Evolutionary conservation across 1,140 invertebrate species (phyloP).

Genomic region (Drosophila miranda): DNA sequence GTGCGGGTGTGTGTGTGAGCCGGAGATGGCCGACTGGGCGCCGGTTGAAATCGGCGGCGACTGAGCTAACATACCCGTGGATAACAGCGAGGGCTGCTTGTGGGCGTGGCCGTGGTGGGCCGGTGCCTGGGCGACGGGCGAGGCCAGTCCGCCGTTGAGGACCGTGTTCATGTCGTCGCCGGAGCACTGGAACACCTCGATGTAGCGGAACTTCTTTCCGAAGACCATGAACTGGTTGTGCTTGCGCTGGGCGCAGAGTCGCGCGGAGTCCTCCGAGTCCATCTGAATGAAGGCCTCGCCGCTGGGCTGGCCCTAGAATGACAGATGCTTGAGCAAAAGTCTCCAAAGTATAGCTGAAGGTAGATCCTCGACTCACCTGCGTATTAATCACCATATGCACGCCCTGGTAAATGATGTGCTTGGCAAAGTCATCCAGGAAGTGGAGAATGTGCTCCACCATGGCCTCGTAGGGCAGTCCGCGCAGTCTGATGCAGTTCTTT

Average conservation of each 20-base stretch:
- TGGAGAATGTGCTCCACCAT: slow-evolving; percentile 98
- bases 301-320: slow-evolving; percentile 94
- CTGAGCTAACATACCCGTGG: slow-evolving; percentile 82
- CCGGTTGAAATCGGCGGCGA: slow-evolving; percentile 65
- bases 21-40: slow-evolving; percentile 70
- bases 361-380: slow-evolving; percentile 86
- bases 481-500: slow-evolving; percentile 96
- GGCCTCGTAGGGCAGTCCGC: slow-evolving; percentile 97
- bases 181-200: slow-evolving; percentile 96
- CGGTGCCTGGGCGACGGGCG: slow-evolving; percentile 83
- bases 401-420: slow-evolving; percentile 98
- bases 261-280: slow-evolving; percentile 96
- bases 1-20: slow-evolving; percentile 58
- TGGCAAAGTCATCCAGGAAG: slow-evolving; percentile 98
- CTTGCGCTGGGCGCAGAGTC: slow-evolving; percentile 92
- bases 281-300: slow-evolving; percentile 99
- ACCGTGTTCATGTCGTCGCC: slow-evolving; percentile 99
- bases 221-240: slow-evolving; percentile 98
- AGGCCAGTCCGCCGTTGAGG: slow-evolving; percentile 92
- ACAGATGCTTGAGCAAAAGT: not conserved
- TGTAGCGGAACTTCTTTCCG: slow-evolving; percentile 98
- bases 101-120: slow-evolving; percentile 55
- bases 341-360: not conserved
- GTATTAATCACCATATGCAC: slow-evolving; percentile 99
- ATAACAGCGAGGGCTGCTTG: slow-evolving; percentile 76